Evolutionary conservation across 1,140 invertebrate genomes (phyloP).

Genomic region (Nasonia longicornis): DNA sequence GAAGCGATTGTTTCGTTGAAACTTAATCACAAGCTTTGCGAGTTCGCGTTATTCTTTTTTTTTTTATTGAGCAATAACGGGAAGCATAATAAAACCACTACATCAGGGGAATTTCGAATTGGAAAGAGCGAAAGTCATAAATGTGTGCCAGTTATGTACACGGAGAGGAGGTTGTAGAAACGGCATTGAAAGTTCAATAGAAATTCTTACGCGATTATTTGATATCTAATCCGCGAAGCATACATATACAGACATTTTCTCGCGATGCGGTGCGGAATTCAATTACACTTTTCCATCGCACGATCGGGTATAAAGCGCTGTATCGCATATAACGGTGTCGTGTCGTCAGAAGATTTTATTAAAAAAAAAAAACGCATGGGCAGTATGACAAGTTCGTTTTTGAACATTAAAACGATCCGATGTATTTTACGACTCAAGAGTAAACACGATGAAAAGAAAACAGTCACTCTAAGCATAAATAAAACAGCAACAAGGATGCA

Average conservation of each 20-base stretch:
- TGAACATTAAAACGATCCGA: no score
- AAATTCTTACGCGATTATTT: conserved; percentile 33
- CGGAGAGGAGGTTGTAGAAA: conserved; percentile 4
- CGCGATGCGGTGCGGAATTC: neutral
- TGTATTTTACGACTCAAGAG: no score
- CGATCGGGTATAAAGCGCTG: neutral
- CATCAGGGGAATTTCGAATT: conserved; percentile 22
- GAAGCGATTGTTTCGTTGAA: neutral
- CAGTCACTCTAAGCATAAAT: neutral
- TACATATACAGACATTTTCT: neutral
- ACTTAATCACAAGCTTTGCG: neutral
- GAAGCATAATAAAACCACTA: conserved; percentile 2
- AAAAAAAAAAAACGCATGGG: neutral
- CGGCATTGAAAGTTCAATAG: conserved; percentile 40
- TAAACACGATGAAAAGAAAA: no score
- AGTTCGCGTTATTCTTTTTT: neutral
- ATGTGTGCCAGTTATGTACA: conserved; percentile 29
- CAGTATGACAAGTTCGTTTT: no score
- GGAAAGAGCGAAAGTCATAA: conserved; percentile 40
- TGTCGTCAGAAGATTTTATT: neutral
- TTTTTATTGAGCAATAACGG: conserved; percentile 17
- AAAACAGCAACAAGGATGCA: conserved; percentile 13
- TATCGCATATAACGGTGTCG: neutral
- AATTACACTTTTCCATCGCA: neutral
- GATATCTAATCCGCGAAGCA: conserved; percentile 2